A percentile compares a stretch with the other conserved stretches of the same genome.
These are phyloP conservation scores for Carassius gibelio DNA, from an alignment of 2,113 vertebrate species.

Conservation along the genomic window DNA sequence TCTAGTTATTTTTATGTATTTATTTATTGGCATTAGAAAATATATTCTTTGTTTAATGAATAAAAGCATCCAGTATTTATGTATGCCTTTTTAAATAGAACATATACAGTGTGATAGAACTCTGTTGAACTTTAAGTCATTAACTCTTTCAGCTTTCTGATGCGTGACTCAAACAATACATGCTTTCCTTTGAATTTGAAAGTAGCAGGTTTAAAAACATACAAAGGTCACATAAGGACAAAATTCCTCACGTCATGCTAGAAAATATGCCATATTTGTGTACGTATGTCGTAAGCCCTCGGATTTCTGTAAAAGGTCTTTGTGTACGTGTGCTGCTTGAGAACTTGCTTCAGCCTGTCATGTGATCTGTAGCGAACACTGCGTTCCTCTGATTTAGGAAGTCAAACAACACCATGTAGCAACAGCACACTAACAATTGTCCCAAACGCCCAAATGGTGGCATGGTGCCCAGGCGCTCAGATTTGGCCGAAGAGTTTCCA, in stretches of 20 bases:
- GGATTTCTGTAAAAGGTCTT: background rate
- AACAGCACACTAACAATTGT: constrained; percentile 39
- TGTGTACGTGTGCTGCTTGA: background rate
- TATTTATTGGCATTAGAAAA: background rate
- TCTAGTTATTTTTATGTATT: background rate
- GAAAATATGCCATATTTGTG: background rate
- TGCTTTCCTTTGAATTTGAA: background rate
- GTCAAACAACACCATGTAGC: background rate
- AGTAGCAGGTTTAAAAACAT: background rate
- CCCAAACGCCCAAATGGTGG: constrained; percentile 2
- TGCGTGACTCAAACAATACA: background rate
- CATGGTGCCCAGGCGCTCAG: constrained; percentile 9
- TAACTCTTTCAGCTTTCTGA: background rate
- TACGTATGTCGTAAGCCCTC: background rate
- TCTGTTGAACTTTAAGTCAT: background rate
- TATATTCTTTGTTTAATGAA: background rate
- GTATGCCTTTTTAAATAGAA: background rate
- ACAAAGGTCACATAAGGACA: background rate
- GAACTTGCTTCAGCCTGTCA: background rate
- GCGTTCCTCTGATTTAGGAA: background rate
- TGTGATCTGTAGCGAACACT: constrained; percentile 7
- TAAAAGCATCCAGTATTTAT: background rate
- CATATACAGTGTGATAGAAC: background rate
- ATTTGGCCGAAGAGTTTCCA: background rate
- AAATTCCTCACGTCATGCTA: background rate